Conservation (phyloP, 2,113 vertebrate genomes). For the Todiramphus saurophagus region DNA sequence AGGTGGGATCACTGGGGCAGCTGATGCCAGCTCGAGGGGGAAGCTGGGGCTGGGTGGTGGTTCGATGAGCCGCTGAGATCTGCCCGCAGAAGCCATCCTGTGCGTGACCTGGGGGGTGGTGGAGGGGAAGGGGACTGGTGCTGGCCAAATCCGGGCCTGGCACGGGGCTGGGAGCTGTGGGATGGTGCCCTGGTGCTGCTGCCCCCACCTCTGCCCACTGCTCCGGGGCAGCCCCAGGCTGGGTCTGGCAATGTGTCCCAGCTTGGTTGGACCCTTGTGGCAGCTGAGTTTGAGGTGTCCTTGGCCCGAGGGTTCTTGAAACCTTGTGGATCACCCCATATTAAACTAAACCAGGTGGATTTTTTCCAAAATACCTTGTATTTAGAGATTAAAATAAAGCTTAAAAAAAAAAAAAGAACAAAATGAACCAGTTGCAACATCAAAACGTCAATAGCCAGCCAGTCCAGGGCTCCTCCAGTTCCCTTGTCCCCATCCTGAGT, state of each 20-base stretch:
- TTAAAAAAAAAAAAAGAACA: neutral
- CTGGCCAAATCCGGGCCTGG: neutral
- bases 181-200: neutral
- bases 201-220: neutral
- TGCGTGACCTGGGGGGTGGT: neutral
- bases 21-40: rapidly evolving
- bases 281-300: neutral
- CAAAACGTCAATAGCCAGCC: neutral
- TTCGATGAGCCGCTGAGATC: neutral
- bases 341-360: neutral
- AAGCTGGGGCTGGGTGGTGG: neutral
- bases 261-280: neutral
- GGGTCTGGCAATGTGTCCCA: rapidly evolving
- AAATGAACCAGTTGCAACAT: neutral
- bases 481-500: neutral
- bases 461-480: neutral
- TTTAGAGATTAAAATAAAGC: constrained; percentile 53
- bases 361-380: constrained; percentile 53
- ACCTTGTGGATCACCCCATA: neutral
- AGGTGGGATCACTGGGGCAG: neutral
- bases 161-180: neutral
- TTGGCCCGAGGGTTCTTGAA: neutral
- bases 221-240: neutral
- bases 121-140: neutral
- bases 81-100: rapidly evolving